These are phyloP conservation scores for Rhagonycha fulva DNA, from an alignment of 2,888 invertebrate species.

Conservation along the genomic window DNA sequence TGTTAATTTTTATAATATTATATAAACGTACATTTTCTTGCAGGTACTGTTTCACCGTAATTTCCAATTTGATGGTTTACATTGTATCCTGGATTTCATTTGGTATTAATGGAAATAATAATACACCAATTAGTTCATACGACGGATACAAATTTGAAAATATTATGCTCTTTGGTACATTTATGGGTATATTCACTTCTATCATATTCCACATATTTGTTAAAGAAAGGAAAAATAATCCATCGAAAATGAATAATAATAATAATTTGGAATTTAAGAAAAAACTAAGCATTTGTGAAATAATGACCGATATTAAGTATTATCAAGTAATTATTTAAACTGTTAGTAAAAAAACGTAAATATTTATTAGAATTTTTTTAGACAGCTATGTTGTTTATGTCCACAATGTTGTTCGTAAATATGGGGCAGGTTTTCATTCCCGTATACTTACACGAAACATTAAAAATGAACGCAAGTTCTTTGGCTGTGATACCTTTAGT, in stretches of 20 bases:
- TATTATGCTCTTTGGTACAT: constrained; percentile 71
- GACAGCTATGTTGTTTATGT: constrained; percentile 85
- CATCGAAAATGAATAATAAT: constrained; percentile 44
- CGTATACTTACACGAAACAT: constrained; percentile 78
- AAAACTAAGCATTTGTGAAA: constrained; percentile 43
- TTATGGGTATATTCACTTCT: constrained; percentile 66
- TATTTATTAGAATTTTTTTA: constrained; percentile 52
- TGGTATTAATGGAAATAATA: constrained; percentile 60
- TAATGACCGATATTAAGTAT: constrained; percentile 44
- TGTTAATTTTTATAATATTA: not conserved
- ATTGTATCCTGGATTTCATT: constrained; percentile 75
- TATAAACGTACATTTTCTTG: constrained; percentile 37
- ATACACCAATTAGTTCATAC: constrained; percentile 65
- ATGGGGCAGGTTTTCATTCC: constrained; percentile 85
- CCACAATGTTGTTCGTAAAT: constrained; percentile 82
- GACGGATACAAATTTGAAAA: constrained; percentile 71
- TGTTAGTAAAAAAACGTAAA: not conserved
- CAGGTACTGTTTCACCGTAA: constrained; percentile 87
- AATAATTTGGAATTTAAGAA: constrained; percentile 42
- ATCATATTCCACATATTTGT: constrained; percentile 75
- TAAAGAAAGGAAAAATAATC: constrained; percentile 59
- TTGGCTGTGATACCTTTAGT: constrained; percentile 82
- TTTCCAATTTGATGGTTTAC: constrained; percentile 85
- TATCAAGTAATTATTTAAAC: constrained; percentile 43
- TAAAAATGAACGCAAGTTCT: constrained; percentile 72